Percentiles rank a stretch among this genome's conserved stretches.
phyloP scores from a whole-genome alignment of 2,113 vertebrate species.

The Arenaria interpres region DNA sequence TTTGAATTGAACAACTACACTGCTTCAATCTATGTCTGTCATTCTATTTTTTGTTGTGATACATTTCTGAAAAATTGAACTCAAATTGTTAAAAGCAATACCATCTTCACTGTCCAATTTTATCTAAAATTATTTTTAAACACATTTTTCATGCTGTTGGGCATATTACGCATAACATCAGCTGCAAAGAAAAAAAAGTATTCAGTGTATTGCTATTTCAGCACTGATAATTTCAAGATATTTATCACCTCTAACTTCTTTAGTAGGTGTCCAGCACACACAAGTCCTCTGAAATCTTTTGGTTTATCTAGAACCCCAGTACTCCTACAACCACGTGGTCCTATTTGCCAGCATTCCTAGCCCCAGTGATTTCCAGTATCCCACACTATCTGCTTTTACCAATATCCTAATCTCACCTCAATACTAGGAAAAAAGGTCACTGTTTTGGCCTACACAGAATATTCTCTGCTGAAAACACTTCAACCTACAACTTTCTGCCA shows the following conservation, averaged over 20 bases:
- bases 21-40: constrained; percentile 30
- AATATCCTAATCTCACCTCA: neutral
- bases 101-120: neutral
- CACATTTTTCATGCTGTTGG: constrained; percentile 35
- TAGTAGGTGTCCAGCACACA: neutral
- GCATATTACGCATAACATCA: neutral
- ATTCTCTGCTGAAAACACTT: neutral
- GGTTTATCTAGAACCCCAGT: neutral
- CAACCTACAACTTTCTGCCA: neutral
- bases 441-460: neutral
- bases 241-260: neutral
- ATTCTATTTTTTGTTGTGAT: constrained; percentile 27
- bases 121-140: constrained; percentile 29
- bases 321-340: neutral
- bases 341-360: neutral
- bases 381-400: neutral
- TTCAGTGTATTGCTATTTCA: neutral
- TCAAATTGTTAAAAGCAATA: constrained; percentile 44
- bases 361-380: neutral
- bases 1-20: constrained; percentile 26
- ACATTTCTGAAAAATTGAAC: constrained; percentile 59
- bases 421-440: rapidly evolving
- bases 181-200: neutral
- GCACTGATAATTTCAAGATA: neutral
- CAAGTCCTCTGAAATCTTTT: neutral